Conservation (phyloP, 2,888 invertebrate species). For the Tachina fera region DNA sequence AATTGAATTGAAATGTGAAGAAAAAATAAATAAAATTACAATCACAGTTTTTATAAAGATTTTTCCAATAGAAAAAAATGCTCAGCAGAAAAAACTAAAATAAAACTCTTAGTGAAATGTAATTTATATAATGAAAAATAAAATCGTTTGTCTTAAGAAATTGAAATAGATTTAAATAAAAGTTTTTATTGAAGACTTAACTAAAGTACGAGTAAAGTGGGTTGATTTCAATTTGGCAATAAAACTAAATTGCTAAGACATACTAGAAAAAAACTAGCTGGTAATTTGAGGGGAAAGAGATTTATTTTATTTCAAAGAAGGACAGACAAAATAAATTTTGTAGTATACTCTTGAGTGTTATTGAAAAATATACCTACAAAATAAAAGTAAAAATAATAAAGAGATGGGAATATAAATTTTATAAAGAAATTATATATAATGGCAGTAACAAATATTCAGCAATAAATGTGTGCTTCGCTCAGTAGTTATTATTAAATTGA, state of each 20-base stretch:
- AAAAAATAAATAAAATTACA: background rate
- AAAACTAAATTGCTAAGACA: background rate
- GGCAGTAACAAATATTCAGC: too few species aligned
- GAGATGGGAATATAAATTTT: too few species aligned
- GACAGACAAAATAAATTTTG: too few species aligned
- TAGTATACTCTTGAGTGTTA: too few species aligned
- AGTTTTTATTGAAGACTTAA: background rate
- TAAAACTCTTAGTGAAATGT: conserved; percentile 11
- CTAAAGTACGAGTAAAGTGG: background rate
- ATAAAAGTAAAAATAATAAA: too few species aligned
- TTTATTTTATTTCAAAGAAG: too few species aligned
- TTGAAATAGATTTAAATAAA: conserved; percentile 3
- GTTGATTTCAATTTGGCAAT: background rate
- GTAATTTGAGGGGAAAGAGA: background rate
- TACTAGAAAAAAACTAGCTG: background rate
- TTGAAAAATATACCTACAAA: too few species aligned
- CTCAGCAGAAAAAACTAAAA: background rate
- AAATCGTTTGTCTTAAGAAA: conserved; percentile 15
- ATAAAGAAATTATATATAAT: too few species aligned
- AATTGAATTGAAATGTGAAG: conserved; percentile 44
- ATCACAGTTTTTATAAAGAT: background rate
- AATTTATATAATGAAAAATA: conserved; percentile 17
- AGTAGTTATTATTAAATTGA: too few species aligned
- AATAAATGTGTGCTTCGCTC: too few species aligned
- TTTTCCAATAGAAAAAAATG: conserved; percentile 17